phyloP scores from a whole-genome alignment of 2,113 vertebrate species.

The Macaca nemestrina region DNA sequence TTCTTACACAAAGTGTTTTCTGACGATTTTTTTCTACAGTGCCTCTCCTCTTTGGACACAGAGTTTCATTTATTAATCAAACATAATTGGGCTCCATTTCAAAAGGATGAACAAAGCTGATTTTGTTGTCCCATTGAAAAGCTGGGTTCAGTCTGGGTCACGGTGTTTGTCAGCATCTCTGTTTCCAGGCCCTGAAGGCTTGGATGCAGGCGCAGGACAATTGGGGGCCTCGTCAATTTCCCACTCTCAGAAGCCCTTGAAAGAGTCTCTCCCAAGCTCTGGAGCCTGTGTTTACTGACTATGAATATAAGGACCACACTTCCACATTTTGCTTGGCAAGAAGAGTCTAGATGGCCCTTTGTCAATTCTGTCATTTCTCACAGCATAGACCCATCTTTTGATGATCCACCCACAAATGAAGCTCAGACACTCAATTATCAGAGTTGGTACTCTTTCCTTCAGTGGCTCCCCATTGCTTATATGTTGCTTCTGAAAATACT shows the following conservation, averaged over 20 bases:
- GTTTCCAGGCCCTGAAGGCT: slow-evolving; percentile 29
- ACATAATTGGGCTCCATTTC: slow-evolving; percentile 76
- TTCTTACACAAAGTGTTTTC: slow-evolving; percentile 62
- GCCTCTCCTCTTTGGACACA: slow-evolving; percentile 65
- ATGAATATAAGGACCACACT: neutral
- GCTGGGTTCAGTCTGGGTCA: slow-evolving; percentile 68
- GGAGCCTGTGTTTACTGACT: neutral
- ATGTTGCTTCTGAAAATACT: neutral
- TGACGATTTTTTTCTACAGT: slow-evolving; percentile 35
- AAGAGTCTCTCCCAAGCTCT: neutral
- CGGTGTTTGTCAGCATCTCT: slow-evolving; percentile 57
- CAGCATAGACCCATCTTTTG: neutral
- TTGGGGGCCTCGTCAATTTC: slow-evolving; percentile 46
- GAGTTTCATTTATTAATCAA: slow-evolving; percentile 79
- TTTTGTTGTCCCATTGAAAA: slow-evolving; percentile 69
- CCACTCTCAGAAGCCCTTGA: slow-evolving; percentile 54
- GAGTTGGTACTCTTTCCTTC: neutral
- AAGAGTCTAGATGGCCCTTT: neutral
- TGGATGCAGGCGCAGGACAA: slow-evolving; percentile 35
- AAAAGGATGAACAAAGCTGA: slow-evolving; percentile 73
- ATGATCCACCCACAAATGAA: neutral
- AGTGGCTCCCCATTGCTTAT: neutral
- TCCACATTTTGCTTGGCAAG: slow-evolving; percentile 29
- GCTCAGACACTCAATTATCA: neutral
- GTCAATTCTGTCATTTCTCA: slow-evolving; percentile 53